These are phyloP conservation scores for Vulpes ferrilata DNA, from an alignment of 2,113 vertebrate genomes.

Conservation along the genomic window DNA sequence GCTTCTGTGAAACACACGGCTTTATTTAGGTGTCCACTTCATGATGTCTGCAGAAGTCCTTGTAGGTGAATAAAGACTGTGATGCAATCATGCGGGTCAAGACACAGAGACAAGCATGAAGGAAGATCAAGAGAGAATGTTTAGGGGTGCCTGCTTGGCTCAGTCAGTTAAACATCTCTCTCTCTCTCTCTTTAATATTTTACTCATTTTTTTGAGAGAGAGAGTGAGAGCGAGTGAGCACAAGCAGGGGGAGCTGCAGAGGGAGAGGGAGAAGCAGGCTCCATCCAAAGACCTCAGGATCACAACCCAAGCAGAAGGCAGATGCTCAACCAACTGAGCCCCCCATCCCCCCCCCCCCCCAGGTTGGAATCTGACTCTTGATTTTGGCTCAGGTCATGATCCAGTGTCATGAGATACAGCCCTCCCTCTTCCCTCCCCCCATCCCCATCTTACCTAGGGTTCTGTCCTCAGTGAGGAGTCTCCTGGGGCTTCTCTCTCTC, in stretches of 20 bases:
- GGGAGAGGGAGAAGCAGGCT: too few species aligned
- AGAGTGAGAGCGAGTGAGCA: too few species aligned
- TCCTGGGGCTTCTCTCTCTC: too few species aligned
- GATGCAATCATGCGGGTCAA: neutral
- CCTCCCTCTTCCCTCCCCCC: neutral
- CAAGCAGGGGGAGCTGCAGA: too few species aligned
- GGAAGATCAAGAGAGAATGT: neutral
- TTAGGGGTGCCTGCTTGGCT: neutral
- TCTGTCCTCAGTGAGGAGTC: neutral
- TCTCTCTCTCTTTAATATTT: too few species aligned
- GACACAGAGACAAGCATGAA: neutral
- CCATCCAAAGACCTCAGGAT: too few species aligned
- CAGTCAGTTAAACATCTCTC: neutral
- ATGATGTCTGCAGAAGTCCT: neutral
- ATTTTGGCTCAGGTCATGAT: neutral
- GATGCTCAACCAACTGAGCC: too few species aligned
- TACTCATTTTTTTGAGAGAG: too few species aligned
- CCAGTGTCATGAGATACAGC: neutral
- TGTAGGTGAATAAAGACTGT: neutral
- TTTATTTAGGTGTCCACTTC: neutral
- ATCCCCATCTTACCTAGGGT: neutral
- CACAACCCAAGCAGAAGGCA: too few species aligned
- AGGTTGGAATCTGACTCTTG: neutral
- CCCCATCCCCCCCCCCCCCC: too few species aligned
- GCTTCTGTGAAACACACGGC: neutral